Evolutionary conservation across 1,140 invertebrate species (phyloP).

Genomic region (Ostrea edulis): DNA sequence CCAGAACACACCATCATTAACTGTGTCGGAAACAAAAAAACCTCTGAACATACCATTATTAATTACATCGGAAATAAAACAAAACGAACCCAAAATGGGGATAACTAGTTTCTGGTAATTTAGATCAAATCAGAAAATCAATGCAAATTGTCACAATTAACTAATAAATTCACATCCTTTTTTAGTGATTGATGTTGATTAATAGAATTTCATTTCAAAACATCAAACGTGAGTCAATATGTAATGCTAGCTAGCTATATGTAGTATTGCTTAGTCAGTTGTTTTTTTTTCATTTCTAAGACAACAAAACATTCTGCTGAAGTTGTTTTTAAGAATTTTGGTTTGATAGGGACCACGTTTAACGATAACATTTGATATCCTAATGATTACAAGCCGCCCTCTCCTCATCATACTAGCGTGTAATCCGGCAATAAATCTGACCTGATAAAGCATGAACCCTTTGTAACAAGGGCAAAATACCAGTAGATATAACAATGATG

Average conservation of each 20-base stretch:
- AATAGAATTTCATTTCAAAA: too few relatives aligned
- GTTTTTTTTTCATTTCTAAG: too few relatives aligned
- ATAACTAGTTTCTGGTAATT: not conserved
- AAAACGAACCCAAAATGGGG: too few relatives aligned
- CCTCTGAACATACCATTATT: not conserved
- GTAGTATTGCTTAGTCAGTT: too few relatives aligned
- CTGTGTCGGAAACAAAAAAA: not conserved
- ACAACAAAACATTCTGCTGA: not conserved
- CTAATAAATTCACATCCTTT: too few relatives aligned
- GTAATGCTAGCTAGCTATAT: too few relatives aligned
- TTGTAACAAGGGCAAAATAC: not conserved
- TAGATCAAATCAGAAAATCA: not conserved
- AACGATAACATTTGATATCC: not conserved
- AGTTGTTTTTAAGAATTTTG: not conserved
- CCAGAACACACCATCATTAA: not conserved
- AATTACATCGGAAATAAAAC: too few relatives aligned
- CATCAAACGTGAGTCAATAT: too few relatives aligned
- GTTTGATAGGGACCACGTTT: not conserved
- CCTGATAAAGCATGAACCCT: not conserved
- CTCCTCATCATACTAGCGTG: slow-evolving; percentile 8
- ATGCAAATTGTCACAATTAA: not conserved
- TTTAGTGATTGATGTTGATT: too few relatives aligned
- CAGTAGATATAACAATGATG: not conserved
- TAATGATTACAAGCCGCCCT: not conserved
- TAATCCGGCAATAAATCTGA: not conserved